Percentiles rank a stretch among this genome's conserved stretches.
Conservation (phyloP, 2,113 vertebrate species). For the Noctilio leporinus region DNA sequence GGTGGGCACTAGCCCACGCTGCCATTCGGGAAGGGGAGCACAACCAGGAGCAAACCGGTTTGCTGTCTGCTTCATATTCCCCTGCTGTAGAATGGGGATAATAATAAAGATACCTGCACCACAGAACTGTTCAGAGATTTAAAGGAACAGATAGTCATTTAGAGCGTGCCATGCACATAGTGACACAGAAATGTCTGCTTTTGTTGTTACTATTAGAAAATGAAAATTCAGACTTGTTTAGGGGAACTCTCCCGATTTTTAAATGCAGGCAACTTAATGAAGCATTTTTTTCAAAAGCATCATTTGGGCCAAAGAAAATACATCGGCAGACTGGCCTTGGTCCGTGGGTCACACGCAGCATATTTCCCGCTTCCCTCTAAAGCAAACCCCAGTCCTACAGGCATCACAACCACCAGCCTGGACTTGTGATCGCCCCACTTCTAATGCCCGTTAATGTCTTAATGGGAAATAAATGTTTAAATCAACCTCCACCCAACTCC, state of each 20-base stretch:
- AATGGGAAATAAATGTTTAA: conserved; percentile 22
- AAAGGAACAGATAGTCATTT: rapidly evolving
- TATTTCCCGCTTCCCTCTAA: background rate
- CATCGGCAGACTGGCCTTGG: background rate
- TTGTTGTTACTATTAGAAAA: conserved; percentile 42
- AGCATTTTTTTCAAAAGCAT: background rate
- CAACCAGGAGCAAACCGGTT: background rate
- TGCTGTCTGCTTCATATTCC: background rate
- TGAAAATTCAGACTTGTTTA: background rate
- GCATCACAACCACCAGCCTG: rapidly evolving
- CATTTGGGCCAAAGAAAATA: conserved; percentile 35
- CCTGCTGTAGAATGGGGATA: background rate
- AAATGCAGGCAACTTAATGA: background rate
- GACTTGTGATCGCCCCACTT: background rate
- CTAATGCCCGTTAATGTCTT: background rate
- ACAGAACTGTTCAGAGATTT: rapidly evolving
- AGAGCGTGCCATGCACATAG: background rate
- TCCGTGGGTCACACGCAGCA: rapidly evolving
- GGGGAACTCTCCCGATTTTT: background rate
- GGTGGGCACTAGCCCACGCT: background rate
- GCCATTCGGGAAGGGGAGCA: background rate
- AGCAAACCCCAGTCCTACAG: background rate
- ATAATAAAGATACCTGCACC: background rate
- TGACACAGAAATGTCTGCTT: background rate
- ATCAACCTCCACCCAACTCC: background rate